phyloP scores from a whole-genome alignment of 2,113 vertebrate species.

The Tor tambroides region DNA sequence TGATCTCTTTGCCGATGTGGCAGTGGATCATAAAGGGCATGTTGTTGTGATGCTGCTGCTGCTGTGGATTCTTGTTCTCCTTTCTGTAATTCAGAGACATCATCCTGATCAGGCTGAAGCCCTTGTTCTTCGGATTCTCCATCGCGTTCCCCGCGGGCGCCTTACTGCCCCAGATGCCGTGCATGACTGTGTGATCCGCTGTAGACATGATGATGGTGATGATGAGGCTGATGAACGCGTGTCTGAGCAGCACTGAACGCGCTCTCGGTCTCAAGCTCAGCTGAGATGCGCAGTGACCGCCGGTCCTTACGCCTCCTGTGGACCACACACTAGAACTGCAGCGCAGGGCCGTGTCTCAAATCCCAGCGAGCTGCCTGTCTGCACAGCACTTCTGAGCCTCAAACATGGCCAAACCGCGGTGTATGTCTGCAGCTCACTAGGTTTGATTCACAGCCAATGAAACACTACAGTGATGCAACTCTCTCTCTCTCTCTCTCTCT shows the following conservation, averaged over 20 bases:
- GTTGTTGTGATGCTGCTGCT: slow-evolving; percentile 74
- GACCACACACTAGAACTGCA: neutral
- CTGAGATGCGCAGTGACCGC: neutral
- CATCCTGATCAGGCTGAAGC: slow-evolving; percentile 91
- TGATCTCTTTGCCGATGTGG: slow-evolving; percentile 97
- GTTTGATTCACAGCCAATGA: neutral
- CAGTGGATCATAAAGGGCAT: slow-evolving; percentile 96
- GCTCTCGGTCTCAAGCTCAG: neutral
- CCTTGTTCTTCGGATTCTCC: slow-evolving; percentile 86
- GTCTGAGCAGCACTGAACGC: neutral
- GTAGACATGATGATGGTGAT: neutral
- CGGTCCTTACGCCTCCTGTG: neutral
- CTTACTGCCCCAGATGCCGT: slow-evolving; percentile 77
- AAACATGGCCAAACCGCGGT: fast-evolving
- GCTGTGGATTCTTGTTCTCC: slow-evolving; percentile 70
- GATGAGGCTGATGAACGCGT: neutral
- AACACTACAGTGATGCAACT: neutral
- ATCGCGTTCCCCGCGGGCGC: slow-evolving; percentile 64
- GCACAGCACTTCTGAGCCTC: neutral
- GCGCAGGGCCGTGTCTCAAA: neutral
- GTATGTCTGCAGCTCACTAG: neutral
- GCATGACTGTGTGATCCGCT: slow-evolving; percentile 63
- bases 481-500: no score
- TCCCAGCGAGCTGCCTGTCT: neutral
- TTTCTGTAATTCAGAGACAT: slow-evolving; percentile 84